Conservation (phyloP, 2,113 vertebrate genomes). For the Clarias batrachus region DNA sequence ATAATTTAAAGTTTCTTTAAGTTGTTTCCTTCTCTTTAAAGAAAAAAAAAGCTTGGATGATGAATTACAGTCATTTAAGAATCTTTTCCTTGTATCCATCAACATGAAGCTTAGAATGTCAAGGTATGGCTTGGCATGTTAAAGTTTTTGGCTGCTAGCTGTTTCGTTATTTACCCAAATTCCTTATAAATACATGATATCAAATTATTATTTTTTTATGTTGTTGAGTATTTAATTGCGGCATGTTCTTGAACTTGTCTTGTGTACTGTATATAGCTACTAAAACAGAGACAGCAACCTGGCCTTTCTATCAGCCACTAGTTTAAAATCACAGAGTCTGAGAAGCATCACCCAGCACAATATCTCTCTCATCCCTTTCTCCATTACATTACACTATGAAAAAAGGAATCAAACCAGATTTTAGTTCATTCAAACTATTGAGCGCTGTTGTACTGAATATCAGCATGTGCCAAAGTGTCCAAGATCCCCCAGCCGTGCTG, state of each 20-base stretch:
- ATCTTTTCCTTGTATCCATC: constrained; percentile 35
- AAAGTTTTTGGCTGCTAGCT: constrained; percentile 8
- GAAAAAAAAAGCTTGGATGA: neutral
- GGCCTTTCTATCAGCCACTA: constrained; percentile 45
- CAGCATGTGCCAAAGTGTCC: too few relatives aligned
- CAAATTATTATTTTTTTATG: neutral
- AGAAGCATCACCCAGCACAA: constrained; percentile 34
- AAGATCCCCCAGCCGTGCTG: too few relatives aligned
- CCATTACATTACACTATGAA: neutral
- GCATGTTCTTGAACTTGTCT: neutral
- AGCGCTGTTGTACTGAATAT: too few relatives aligned
- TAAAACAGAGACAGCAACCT: constrained; percentile 29
- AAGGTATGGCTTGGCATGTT: constrained; percentile 31
- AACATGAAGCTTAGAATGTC: constrained; percentile 34
- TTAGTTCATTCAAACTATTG: neutral
- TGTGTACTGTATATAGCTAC: neutral
- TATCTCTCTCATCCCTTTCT: neutral
- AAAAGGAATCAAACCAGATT: constrained; percentile 33
- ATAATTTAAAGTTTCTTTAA: neutral
- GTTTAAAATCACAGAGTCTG: constrained; percentile 46
- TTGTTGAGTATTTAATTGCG: neutral
- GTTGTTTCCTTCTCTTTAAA: neutral
- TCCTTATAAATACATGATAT: constrained; percentile 12
- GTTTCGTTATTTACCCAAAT: constrained; percentile 31
- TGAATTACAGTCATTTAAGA: constrained; percentile 4